Percentiles rank a stretch among this genome's conserved stretches.
These are phyloP conservation scores for Tinamus major DNA, from an alignment of 2,797 vertebrate species.

Conservation along the genomic window DNA sequence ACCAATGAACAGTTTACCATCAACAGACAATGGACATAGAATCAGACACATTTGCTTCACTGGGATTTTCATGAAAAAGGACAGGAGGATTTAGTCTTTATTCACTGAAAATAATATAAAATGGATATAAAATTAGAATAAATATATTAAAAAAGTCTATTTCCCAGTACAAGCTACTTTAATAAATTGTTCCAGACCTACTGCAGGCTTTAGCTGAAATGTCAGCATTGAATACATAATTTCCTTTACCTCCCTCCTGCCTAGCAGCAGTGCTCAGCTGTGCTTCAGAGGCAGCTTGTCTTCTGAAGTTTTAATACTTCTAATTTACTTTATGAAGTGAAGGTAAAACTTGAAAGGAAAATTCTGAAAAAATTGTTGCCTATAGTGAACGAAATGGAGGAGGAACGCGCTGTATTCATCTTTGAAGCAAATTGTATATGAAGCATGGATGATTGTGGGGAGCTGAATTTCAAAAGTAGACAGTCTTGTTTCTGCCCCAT, in stretches of 20 bases:
- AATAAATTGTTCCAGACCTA: conserved; percentile 57
- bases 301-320: conserved; percentile 69
- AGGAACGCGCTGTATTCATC: neutral
- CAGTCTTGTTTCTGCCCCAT: conserved; percentile 35
- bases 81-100: neutral
- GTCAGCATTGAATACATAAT: conserved; percentile 6
- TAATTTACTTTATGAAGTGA: conserved; percentile 73
- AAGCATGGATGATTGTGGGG: neutral
- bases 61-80: neutral
- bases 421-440: conserved; percentile 39
- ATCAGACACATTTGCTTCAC: neutral
- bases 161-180: neutral
- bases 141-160: neutral
- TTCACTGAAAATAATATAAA: neutral
- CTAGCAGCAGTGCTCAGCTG: conserved; percentile 59
- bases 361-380: neutral
- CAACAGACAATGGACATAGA: neutral
- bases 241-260: conserved; percentile 7
- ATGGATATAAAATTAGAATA: neutral
- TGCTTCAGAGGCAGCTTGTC: conserved; percentile 47
- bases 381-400: neutral
- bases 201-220: conserved; percentile 40
- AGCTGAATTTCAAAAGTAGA: conserved; percentile 39
- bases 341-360: conserved; percentile 68
- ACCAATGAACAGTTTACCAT: neutral